Evolutionary conservation across 2,113 vertebrate genomes (phyloP).

Genomic region (Heptranchias perlo): DNA sequence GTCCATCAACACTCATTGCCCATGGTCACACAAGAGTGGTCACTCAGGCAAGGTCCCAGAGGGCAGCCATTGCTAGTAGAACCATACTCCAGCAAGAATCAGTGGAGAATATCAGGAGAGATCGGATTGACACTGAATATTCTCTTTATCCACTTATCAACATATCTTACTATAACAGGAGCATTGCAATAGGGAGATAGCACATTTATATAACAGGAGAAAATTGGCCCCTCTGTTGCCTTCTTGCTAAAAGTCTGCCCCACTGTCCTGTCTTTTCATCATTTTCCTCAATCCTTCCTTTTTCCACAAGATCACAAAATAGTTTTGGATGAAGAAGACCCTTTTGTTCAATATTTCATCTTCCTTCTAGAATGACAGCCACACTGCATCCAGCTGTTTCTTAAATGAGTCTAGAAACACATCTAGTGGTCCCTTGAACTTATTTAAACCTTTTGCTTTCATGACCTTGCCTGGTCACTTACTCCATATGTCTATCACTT

Average conservation of each 20-base stretch:
- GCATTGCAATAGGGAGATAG: background rate
- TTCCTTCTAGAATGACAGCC: background rate
- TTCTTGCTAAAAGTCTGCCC: background rate
- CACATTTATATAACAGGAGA: background rate
- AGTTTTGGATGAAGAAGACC: background rate
- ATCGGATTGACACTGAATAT: background rate
- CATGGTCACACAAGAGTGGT: background rate
- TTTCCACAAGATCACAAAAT: background rate
- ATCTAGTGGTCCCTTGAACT: background rate
- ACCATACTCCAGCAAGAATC: background rate
- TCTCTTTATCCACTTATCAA: background rate
- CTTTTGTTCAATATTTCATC: background rate
- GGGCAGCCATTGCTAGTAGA: background rate
- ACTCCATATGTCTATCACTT: too few species aligned
- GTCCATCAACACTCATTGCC: background rate
- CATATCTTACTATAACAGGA: background rate
- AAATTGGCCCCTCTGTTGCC: too few species aligned
- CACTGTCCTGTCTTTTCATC: background rate
- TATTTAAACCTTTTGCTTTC: background rate
- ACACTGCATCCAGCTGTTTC: background rate
- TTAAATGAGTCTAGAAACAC: background rate
- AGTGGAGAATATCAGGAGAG: background rate
- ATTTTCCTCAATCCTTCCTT: background rate
- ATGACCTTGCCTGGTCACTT: too few species aligned
- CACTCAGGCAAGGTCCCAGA: background rate